Percentiles rank a stretch among this genome's conserved stretches.
Conservation (phyloP, 2,888 invertebrate species). For the Erannis defoliaria region DNA sequence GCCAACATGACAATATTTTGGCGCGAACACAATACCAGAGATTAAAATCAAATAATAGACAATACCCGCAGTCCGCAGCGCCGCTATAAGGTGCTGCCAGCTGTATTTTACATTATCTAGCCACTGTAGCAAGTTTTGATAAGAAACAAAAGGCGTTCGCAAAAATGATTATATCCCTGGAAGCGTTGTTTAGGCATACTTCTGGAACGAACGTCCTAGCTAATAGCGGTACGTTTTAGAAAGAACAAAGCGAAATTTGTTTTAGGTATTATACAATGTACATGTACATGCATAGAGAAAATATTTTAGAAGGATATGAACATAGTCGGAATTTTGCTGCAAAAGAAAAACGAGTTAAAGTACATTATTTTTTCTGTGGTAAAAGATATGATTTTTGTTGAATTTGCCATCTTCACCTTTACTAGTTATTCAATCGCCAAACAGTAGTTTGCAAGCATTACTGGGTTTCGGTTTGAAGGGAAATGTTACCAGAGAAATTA, state of each 20-base stretch:
- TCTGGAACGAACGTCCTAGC: slow-evolving; percentile 9
- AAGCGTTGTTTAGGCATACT: slow-evolving; percentile 13
- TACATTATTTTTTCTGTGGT: too few species aligned
- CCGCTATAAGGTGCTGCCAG: slow-evolving; percentile 28
- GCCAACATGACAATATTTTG: slow-evolving; percentile 14
- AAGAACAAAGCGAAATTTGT: background rate
- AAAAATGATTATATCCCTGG: slow-evolving; percentile 26
- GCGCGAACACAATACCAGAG: slow-evolving; percentile 19
- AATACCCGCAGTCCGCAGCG: slow-evolving; percentile 26
- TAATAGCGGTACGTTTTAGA: slow-evolving; percentile 1
- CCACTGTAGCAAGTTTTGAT: slow-evolving; percentile 24
- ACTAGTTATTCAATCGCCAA: too few species aligned
- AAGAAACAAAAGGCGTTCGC: slow-evolving; percentile 28
- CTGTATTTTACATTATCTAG: slow-evolving; percentile 24
- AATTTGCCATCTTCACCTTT: too few species aligned
- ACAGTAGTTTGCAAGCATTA: too few species aligned
- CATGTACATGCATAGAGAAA: too few species aligned
- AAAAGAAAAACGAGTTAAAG: background rate
- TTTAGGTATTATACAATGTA: background rate
- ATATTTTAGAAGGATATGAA: slow-evolving; percentile 1
- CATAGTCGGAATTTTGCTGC: background rate
- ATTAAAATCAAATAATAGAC: slow-evolving; percentile 5
- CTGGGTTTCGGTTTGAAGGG: too few species aligned
- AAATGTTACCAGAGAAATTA: too few species aligned
- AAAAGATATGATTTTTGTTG: too few species aligned